These are phyloP conservation scores for Unio pictorum DNA, from an alignment of 2,888 invertebrate species.

Conservation along the genomic window DNA sequence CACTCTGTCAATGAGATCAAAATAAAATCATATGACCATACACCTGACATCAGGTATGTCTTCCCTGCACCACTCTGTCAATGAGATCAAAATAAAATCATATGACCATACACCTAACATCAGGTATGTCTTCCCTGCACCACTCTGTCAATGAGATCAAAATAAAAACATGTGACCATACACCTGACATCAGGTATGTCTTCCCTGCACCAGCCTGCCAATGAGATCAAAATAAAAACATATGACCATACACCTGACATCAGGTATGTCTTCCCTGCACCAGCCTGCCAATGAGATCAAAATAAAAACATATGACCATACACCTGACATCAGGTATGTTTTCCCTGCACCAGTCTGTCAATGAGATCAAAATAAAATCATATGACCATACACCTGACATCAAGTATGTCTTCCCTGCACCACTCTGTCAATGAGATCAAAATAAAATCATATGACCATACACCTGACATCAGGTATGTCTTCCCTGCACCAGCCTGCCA, in stretches of 20 bases:
- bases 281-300: too few relatives aligned
- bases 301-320: too few relatives aligned
- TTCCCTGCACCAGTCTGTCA: too few relatives aligned
- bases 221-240: background rate
- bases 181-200: constrained; percentile 62
- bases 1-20: constrained; percentile 44
- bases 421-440: too few relatives aligned
- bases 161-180: background rate
- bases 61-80: constrained; percentile 64
- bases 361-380: too few relatives aligned
- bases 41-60: constrained; percentile 62
- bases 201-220: constrained; percentile 64
- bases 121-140: constrained; percentile 63
- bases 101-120: constrained; percentile 49
- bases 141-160: constrained; percentile 44
- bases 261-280: too few relatives aligned
- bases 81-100: background rate
- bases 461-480: too few relatives aligned
- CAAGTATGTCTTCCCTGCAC: too few relatives aligned
- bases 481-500: too few relatives aligned
- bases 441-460: too few relatives aligned
- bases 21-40: background rate
- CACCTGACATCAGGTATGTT: too few relatives aligned
- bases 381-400: too few relatives aligned
- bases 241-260: background rate